A percentile compares a stretch with the other conserved stretches of the same genome.
These are phyloP conservation scores for Nyleta sp. DNA, from an alignment of 2,888 invertebrate genomes.

Conservation along the genomic window DNA sequence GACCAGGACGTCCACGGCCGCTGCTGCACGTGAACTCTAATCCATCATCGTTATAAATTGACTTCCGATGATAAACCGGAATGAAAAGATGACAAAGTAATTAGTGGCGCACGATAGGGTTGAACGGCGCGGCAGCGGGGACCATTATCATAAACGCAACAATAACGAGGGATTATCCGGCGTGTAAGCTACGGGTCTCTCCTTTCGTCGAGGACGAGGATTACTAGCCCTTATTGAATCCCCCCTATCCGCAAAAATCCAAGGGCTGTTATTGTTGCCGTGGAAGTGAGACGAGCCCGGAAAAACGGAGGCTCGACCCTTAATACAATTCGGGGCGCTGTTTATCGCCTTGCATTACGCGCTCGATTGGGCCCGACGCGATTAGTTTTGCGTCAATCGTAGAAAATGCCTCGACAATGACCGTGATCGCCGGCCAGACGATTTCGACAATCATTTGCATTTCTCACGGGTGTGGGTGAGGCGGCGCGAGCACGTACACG, in stretches of 20 bases:
- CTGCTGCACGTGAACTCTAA: conserved; percentile 42
- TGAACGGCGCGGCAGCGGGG: conserved; percentile 39
- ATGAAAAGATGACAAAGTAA: conserved; percentile 61
- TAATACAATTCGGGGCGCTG: conserved; percentile 77
- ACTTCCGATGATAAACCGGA: conserved; percentile 55
- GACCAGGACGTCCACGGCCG: background rate
- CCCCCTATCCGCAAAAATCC: conserved; percentile 71
- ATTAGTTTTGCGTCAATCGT: too few species aligned
- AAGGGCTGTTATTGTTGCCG: conserved; percentile 80
- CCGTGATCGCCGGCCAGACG: background rate
- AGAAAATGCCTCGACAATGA: too few species aligned
- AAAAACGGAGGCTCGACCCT: conserved; percentile 69
- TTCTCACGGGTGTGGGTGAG: conserved; percentile 40
- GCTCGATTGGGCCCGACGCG: conserved; percentile 79
- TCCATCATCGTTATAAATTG: conserved; percentile 56
- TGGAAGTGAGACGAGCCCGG: conserved; percentile 65
- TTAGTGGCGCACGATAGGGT: conserved; percentile 65
- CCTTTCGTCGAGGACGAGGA: conserved; percentile 77
- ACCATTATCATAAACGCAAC: conserved; percentile 82
- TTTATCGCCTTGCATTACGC: conserved; percentile 80
- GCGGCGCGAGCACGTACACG: conserved; percentile 15
- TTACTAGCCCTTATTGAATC: conserved; percentile 72
- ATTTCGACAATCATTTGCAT: conserved; percentile 38
- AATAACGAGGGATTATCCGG: conserved; percentile 82
- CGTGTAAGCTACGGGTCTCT: conserved; percentile 79